Percentiles rank a stretch among this genome's conserved stretches.
These are phyloP conservation scores for Sylvietta virens DNA, from an alignment of 2,113 vertebrate species.

Conservation along the genomic window DNA sequence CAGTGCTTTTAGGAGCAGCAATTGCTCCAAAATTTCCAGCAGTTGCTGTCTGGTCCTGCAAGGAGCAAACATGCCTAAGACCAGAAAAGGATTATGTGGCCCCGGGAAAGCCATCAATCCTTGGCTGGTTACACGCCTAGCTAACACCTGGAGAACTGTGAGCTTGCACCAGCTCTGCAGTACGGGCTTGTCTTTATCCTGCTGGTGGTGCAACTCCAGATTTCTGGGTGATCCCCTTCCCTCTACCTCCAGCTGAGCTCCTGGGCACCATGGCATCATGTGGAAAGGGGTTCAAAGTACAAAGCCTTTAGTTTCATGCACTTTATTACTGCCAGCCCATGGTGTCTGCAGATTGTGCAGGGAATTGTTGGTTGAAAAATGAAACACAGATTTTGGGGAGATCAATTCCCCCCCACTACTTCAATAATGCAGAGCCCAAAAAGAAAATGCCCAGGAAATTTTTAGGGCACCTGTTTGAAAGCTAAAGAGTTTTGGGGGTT, in stretches of 20 bases:
- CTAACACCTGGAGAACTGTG: not conserved
- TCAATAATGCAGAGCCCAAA: not conserved
- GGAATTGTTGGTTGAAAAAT: not conserved
- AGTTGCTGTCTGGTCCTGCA: not conserved
- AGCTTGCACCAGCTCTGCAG: not conserved
- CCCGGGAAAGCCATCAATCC: not conserved
- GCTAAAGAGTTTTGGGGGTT: not conserved
- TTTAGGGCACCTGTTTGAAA: not conserved
- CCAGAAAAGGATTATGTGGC: not conserved
- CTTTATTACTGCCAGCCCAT: not conserved
- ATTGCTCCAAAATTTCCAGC: not conserved
- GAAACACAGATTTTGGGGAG: not conserved
- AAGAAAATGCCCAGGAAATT: not conserved
- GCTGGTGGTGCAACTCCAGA: not conserved
- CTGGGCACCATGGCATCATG: not conserved
- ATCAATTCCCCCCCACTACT: not conserved
- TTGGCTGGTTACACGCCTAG: not conserved
- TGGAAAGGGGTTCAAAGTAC: not conserved
- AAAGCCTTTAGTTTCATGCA: not conserved
- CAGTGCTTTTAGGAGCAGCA: not conserved
- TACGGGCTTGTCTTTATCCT: not conserved
- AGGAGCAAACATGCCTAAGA: not conserved
- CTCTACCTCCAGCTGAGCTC: not conserved
- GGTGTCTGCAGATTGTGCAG: rapidly evolving
- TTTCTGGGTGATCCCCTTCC: not conserved